phyloP scores from a whole-genome alignment of 2,888 invertebrate genomes.

The Cyclophora punctaria region DNA sequence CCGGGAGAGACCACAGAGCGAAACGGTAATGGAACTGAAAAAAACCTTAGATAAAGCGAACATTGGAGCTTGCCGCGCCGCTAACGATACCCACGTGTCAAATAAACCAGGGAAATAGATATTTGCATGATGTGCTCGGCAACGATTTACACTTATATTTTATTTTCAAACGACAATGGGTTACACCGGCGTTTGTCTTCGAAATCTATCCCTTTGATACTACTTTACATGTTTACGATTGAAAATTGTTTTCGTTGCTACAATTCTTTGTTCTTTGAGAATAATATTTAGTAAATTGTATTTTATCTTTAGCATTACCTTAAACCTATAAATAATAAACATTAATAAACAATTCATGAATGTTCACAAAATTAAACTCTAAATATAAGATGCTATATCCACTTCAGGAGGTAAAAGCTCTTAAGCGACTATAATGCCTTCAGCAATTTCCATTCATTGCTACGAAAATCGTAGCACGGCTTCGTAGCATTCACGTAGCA shows the following conservation, averaged over 20 bases:
- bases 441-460: background rate
- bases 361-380: too few relatives aligned
- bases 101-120: slow-evolving; percentile 31
- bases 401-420: background rate
- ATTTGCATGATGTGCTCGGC: slow-evolving; percentile 21
- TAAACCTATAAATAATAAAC: too few relatives aligned
- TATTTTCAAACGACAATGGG: background rate
- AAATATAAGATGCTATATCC: background rate
- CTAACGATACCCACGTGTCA: slow-evolving; percentile 34
- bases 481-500: slow-evolving; percentile 4
- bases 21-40: slow-evolving; percentile 46
- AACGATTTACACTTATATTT: slow-evolving; percentile 3
- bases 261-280: background rate
- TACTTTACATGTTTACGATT: background rate
- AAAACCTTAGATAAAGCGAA: slow-evolving; percentile 39
- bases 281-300: too few relatives aligned
- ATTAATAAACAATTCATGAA: too few relatives aligned
- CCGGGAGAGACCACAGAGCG: slow-evolving; percentile 30
- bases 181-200: too few relatives aligned
- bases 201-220: background rate
- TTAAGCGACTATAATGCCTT: too few relatives aligned
- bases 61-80: slow-evolving; percentile 24
- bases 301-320: too few relatives aligned
- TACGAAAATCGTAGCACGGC: slow-evolving; percentile 4
- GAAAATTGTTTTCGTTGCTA: background rate